These are phyloP conservation scores for Semnornis frantzii DNA, from an alignment of 2,113 vertebrate species.

Conservation along the genomic window DNA sequence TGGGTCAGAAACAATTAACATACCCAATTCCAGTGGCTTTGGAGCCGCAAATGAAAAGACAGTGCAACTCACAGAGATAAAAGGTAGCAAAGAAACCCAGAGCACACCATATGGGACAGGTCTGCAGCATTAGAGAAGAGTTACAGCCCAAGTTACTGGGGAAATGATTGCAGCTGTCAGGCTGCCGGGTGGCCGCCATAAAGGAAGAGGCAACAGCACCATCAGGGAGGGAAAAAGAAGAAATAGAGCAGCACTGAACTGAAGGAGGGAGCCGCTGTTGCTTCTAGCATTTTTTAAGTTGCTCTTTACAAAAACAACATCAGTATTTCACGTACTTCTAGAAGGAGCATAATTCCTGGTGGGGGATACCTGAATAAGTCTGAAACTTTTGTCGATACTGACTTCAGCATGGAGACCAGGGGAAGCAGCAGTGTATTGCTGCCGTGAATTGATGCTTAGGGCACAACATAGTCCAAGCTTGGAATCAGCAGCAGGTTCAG, in stretches of 20 bases:
- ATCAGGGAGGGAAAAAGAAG: not conserved
- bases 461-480: not conserved
- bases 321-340: not conserved
- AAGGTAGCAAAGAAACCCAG: not conserved
- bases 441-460: not conserved
- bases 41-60: not conserved
- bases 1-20: not conserved
- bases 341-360: not conserved
- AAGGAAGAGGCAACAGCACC: not conserved
- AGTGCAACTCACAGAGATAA: not conserved
- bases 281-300: not conserved
- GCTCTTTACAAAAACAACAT: not conserved
- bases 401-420: not conserved
- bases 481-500: not conserved
- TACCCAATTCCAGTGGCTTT: not conserved
- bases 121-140: not conserved
- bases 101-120: not conserved
- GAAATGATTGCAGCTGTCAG: constrained; percentile 27
- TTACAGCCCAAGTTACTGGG: not conserved
- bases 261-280: not conserved
- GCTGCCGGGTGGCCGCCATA: not conserved
- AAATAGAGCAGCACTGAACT: not conserved
- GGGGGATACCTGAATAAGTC: not conserved
- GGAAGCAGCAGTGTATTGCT: not conserved
- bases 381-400: not conserved